Percentiles rank a stretch among this genome's conserved stretches.
phyloP scores from a whole-genome alignment of 2,113 vertebrate species.

The Cromileptes altivelis region DNA sequence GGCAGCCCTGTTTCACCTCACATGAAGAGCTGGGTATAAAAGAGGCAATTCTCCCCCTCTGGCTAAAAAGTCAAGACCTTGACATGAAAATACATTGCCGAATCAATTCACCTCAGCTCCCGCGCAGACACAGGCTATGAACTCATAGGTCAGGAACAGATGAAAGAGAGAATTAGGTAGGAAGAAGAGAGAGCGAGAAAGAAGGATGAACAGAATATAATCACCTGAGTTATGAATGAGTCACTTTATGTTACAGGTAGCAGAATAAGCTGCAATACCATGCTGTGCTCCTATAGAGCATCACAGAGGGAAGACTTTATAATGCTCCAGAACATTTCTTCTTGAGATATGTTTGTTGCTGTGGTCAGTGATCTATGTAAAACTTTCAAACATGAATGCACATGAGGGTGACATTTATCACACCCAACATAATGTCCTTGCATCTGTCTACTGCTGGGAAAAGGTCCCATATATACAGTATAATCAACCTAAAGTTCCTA shows the following conservation, averaged over 20 bases:
- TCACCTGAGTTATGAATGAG: conserved; percentile 26
- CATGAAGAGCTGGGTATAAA: conserved; percentile 47
- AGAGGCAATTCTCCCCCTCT: conserved; percentile 55
- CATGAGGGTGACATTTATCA: not conserved
- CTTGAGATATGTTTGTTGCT: not conserved
- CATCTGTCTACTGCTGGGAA: conserved; percentile 5
- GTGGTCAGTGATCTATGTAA: not conserved
- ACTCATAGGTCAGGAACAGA: conserved; percentile 43
- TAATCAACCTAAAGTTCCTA: not conserved
- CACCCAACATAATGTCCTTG: not conserved
- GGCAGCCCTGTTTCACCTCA: conserved; percentile 36
- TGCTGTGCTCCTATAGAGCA: not conserved
- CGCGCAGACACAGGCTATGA: conserved; percentile 6
- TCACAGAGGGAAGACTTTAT: not conserved
- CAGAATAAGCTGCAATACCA: conserved; percentile 19
- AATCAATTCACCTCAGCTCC: conserved; percentile 73
- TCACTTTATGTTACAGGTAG: conserved; percentile 20
- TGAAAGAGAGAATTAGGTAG: conserved; percentile 17
- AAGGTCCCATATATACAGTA: not conserved
- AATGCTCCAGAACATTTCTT: not conserved
- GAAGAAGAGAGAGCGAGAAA: not conserved
- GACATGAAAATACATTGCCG: conserved; percentile 65
- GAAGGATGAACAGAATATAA: conserved; percentile 28
- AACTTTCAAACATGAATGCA: not conserved
- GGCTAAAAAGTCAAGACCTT: conserved; percentile 54